Percentiles rank a stretch among this genome's conserved stretches.
Evolutionary conservation across 2,888 invertebrate genomes (phyloP).

Genomic region (Dicyrtoma fusca): DNA sequence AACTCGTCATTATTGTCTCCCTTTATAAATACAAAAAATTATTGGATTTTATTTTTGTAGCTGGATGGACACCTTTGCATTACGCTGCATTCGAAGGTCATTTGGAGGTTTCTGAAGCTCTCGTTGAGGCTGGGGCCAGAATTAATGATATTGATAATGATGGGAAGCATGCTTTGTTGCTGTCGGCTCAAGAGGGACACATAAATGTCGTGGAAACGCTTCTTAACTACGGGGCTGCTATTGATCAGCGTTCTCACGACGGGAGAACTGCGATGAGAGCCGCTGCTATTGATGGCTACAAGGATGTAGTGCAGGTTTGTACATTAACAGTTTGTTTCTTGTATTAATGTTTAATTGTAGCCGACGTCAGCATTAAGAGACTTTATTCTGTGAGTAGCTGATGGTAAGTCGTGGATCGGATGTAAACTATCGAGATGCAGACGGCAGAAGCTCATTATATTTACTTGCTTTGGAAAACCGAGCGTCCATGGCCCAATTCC

Average conservation of each 20-base stretch:
- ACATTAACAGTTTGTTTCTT: neutral
- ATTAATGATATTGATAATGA: slow-evolving; percentile 90
- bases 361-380: neutral
- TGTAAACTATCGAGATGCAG: slow-evolving; percentile 86
- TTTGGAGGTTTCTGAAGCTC: slow-evolving; percentile 76
- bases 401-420: slow-evolving; percentile 77
- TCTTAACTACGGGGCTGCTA: slow-evolving; percentile 75
- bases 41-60: slow-evolving; percentile 19
- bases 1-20: too few species aligned
- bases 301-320: slow-evolving; percentile 59
- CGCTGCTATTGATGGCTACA: slow-evolving; percentile 82
- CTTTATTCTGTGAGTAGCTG: slow-evolving; percentile 61
- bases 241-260: slow-evolving; percentile 85
- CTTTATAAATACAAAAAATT: too few species aligned
- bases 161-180: slow-evolving; percentile 82
- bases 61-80: slow-evolving; percentile 91
- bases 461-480: slow-evolving; percentile 87
- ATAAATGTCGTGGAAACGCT: slow-evolving; percentile 69
- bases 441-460: slow-evolving; percentile 88
- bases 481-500: slow-evolving; percentile 78
- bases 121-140: slow-evolving; percentile 84
- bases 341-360: neutral
- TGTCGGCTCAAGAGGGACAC: slow-evolving; percentile 83
- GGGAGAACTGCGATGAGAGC: slow-evolving; percentile 80
- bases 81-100: slow-evolving; percentile 95